These are phyloP conservation scores for Anhinga anhinga DNA, from an alignment of 2,113 vertebrate genomes.

Conservation along the genomic window DNA sequence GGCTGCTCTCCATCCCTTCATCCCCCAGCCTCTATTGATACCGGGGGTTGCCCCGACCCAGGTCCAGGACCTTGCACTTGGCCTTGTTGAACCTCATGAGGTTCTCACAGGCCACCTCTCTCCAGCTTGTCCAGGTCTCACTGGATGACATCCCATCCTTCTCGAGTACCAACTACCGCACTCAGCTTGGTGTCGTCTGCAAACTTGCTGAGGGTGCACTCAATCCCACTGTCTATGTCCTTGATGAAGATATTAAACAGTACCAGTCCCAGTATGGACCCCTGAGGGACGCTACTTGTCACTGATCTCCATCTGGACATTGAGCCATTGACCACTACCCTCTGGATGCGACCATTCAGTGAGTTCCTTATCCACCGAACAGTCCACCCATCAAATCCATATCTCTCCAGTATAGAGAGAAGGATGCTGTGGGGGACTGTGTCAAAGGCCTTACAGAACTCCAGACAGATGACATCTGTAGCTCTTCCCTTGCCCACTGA, in stretches of 20 bases:
- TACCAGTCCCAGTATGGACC: background rate
- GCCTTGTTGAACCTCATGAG: no score
- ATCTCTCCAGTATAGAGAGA: background rate
- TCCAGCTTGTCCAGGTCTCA: no score
- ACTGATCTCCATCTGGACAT: background rate
- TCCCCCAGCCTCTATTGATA: no score
- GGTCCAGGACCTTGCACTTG: no score
- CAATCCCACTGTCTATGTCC: fast-evolving
- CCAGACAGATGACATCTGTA: background rate
- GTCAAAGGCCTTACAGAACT: background rate
- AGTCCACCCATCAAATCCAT: background rate
- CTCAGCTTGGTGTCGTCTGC: background rate
- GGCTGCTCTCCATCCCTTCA: no score
- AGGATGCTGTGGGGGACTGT: fast-evolving
- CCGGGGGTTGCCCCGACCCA: no score
- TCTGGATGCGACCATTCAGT: background rate
- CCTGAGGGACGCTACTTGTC: background rate
- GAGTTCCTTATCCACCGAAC: background rate
- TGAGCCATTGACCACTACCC: no score
- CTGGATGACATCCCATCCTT: no score
- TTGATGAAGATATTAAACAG: background rate
- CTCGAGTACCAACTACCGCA: no score
- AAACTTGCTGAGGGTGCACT: background rate
- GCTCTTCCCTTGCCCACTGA: background rate
- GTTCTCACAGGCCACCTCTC: no score